Evolutionary conservation across 1,140 invertebrate species (phyloP).

Genomic region (Drosophila quadrilineata): DNA sequence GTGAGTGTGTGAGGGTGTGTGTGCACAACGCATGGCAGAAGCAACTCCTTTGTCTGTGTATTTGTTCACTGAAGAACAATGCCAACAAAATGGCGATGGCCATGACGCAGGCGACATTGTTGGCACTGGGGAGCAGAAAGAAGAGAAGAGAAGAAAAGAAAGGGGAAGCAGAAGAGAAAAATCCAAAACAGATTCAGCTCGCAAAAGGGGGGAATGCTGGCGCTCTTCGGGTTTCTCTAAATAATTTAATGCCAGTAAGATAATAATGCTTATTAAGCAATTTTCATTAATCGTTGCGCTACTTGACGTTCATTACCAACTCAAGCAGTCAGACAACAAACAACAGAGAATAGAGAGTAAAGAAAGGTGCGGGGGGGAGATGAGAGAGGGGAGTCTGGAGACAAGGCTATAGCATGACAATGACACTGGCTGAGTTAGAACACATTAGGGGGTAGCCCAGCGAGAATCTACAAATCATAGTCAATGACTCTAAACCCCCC

Average conservation of each 20-base stretch:
- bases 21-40: constrained; percentile 5
- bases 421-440: no score
- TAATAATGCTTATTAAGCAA: constrained; percentile 80
- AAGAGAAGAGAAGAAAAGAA: neutral
- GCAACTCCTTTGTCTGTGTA: constrained; percentile 53
- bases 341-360: constrained; percentile 5
- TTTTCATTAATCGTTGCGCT: constrained; percentile 73
- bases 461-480: constrained; percentile 2
- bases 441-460: no score
- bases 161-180: neutral
- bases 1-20: no score
- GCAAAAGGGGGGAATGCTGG: constrained; percentile 19
- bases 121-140: constrained; percentile 21
- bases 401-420: neutral
- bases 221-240: constrained; percentile 53
- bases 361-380: no score
- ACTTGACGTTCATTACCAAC: constrained; percentile 72
- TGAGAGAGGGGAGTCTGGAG: no score
- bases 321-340: constrained; percentile 36
- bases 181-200: constrained; percentile 17
- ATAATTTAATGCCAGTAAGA: constrained; percentile 76
- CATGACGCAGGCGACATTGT: constrained; percentile 50
- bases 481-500: no score
- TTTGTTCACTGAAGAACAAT: constrained; percentile 40
- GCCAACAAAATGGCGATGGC: no score